Conservation (phyloP, 2,888 invertebrate species). For the Pachydiplax longipennis region DNA sequence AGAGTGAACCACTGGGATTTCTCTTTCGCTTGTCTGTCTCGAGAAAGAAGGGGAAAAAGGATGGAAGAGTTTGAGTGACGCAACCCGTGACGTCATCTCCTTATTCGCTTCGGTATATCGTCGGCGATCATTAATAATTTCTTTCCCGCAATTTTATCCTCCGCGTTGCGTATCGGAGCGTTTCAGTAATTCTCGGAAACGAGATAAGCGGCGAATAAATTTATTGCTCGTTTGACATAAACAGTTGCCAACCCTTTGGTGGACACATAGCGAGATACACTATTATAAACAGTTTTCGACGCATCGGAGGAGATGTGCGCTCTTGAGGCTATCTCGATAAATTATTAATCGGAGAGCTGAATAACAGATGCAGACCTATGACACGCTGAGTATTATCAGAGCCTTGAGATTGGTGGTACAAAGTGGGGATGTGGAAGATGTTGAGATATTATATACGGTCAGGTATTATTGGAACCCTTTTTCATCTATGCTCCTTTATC, state of each 20-base stretch:
- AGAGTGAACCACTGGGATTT: not conserved
- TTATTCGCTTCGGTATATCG: not conserved
- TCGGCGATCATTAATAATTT: not conserved
- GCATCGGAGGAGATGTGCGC: too few relatives aligned
- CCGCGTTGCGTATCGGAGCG: not conserved
- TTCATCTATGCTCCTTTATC: too few relatives aligned
- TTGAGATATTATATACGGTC: too few relatives aligned
- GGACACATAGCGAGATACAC: not conserved
- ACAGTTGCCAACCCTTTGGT: not conserved
- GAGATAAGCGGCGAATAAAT: not conserved
- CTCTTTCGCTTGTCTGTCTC: not conserved
- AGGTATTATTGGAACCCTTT: too few relatives aligned
- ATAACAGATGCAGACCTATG: too few relatives aligned
- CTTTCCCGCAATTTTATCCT: not conserved
- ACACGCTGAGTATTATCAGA: too few relatives aligned
- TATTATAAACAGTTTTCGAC: not conserved
- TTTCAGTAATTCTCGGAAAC: not conserved
- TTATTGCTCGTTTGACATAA: not conserved
- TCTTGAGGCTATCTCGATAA: too few relatives aligned
- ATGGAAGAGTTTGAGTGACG: not conserved
- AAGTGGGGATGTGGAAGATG: too few relatives aligned
- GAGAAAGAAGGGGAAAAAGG: too few relatives aligned
- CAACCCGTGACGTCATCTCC: not conserved
- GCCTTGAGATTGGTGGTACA: too few relatives aligned
- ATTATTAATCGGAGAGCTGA: too few relatives aligned